Evolutionary conservation across 2,888 invertebrate species (phyloP).

Genomic region (Perdita meconis): DNA sequence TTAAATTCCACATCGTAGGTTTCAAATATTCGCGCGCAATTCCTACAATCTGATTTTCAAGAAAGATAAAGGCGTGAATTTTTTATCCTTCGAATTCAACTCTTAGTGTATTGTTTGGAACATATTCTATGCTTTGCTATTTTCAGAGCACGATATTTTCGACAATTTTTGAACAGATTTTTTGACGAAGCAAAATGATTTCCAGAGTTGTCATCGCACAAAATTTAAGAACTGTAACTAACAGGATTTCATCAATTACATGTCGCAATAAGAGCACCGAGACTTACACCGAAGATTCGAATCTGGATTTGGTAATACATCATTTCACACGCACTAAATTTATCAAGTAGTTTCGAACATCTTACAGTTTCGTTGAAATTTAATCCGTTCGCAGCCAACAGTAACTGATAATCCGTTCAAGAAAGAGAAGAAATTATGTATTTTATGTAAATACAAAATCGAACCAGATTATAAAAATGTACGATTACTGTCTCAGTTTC

Average conservation of each 20-base stretch:
- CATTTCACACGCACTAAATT: background rate
- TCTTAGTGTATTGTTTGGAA: background rate
- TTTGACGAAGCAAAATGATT: constrained; percentile 32
- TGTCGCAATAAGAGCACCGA: constrained; percentile 24
- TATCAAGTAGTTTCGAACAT: background rate
- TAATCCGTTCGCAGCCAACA: constrained; percentile 71
- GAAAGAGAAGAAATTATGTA: constrained; percentile 89
- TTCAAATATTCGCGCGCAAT: too few relatives aligned
- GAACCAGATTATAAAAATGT: constrained; percentile 96
- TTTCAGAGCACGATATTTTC: background rate
- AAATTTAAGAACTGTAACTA: constrained; percentile 5
- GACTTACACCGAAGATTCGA: background rate
- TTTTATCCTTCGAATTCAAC: too few relatives aligned
- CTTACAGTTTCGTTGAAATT: too few relatives aligned
- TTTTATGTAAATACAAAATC: constrained; percentile 93
- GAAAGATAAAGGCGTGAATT: too few relatives aligned
- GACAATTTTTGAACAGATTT: constrained; percentile 1
- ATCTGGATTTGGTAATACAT: constrained; percentile 35
- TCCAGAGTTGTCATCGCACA: constrained; percentile 1
- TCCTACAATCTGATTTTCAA: too few relatives aligned
- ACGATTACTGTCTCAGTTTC: constrained; percentile 96
- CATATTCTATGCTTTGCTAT: constrained; percentile 18
- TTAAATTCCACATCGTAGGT: too few relatives aligned
- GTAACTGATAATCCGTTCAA: constrained; percentile 89
- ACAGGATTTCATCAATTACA: constrained; percentile 11